These are phyloP conservation scores for Pachycephala philippinensis DNA, from an alignment of 2,113 vertebrate genomes.

Conservation along the genomic window DNA sequence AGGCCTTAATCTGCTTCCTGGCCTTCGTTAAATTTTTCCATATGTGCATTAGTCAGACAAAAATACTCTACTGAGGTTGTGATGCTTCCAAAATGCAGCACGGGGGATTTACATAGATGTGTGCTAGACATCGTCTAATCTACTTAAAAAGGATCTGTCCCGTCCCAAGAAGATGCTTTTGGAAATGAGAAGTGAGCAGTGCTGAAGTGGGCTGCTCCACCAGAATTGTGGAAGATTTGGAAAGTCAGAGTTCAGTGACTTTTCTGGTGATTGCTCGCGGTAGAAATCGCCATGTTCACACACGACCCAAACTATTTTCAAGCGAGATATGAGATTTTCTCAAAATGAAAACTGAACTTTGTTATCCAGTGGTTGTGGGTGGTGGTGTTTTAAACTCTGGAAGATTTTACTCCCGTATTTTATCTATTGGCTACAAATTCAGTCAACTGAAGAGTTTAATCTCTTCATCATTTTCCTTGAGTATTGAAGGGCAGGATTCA, in stretches of 20 bases:
- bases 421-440: background rate
- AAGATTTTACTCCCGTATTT: background rate
- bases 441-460: background rate
- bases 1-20: background rate
- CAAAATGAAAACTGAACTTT: background rate
- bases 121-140: background rate
- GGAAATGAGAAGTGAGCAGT: background rate
- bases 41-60: background rate
- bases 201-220: background rate
- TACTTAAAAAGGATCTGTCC: background rate
- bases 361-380: background rate
- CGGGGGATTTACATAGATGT: background rate
- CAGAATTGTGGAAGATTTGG: background rate
- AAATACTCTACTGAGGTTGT: background rate
- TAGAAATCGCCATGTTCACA: background rate
- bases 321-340: background rate
- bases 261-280: background rate
- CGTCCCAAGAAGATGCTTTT: background rate
- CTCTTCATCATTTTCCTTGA: background rate
- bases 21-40: background rate
- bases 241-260: background rate
- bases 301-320: background rate
- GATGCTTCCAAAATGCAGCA: background rate
- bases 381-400: background rate
- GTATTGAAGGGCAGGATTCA: background rate